phyloP scores from a whole-genome alignment of 2,113 vertebrate genomes.

The Coracopsis vasa region DNA sequence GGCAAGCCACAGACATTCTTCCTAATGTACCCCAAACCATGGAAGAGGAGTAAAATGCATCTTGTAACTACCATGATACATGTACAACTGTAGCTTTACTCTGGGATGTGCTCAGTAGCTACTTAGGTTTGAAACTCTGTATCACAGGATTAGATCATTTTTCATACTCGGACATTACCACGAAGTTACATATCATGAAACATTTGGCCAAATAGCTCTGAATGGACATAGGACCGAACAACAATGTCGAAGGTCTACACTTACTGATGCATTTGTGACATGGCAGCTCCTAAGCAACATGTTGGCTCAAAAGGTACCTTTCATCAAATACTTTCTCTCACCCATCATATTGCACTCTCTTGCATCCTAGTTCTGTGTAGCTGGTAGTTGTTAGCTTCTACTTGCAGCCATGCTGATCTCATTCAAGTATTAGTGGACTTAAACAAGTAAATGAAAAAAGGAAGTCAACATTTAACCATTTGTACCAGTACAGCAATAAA shows the following conservation, averaged over 20 bases:
- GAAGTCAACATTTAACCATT: background rate
- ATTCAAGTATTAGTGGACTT: background rate
- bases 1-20: background rate
- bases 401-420: background rate
- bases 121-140: background rate
- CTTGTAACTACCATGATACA: background rate
- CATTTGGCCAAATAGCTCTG: background rate
- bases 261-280: background rate
- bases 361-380: background rate
- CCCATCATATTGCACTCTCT: background rate
- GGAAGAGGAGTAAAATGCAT: background rate
- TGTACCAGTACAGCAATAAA: background rate
- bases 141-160: background rate
- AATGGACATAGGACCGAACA: background rate
- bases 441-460: background rate
- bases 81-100: background rate
- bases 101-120: background rate
- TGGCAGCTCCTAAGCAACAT: background rate
- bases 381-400: background rate
- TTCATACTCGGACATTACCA: fast-evolving
- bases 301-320: background rate
- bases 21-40: background rate
- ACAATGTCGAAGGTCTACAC: background rate
- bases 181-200: background rate
- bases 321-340: background rate